Conservation (phyloP, 2,113 vertebrate genomes). For the Callipepla californica region DNA sequence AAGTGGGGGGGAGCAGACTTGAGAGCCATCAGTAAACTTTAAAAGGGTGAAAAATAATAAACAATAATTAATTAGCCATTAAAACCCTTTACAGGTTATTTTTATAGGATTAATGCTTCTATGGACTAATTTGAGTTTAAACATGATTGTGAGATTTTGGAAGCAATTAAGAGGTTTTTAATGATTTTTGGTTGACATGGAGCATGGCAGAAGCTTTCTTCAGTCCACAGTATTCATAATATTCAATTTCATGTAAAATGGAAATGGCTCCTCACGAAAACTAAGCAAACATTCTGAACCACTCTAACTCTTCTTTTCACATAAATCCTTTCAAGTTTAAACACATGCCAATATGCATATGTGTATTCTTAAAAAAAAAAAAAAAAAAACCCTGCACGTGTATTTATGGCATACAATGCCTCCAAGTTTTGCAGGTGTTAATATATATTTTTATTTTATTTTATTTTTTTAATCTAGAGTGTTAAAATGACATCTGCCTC, state of each 20-base stretch:
- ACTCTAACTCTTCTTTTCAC: neutral
- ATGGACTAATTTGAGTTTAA: neutral
- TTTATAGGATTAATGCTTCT: slow-evolving; percentile 13
- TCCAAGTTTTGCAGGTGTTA: slow-evolving; percentile 74
- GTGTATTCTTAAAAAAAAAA: neutral
- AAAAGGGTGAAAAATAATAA: slow-evolving; percentile 25
- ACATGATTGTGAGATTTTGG: neutral
- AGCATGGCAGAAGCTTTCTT: neutral
- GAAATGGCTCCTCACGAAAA: neutral
- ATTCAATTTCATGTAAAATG: neutral
- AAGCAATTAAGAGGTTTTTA: slow-evolving; percentile 38
- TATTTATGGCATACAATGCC: slow-evolving; percentile 25
- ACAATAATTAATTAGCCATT: slow-evolving; percentile 14
- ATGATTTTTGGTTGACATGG: neutral
- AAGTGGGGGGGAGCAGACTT: neutral
- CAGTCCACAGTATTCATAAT: slow-evolving; percentile 3
- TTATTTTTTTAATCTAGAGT: slow-evolving; percentile 46
- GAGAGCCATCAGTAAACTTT: slow-evolving; percentile 27
- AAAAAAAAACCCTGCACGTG: neutral
- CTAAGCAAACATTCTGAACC: neutral
- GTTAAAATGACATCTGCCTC: slow-evolving; percentile 59
- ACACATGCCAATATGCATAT: neutral
- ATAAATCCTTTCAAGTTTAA: neutral
- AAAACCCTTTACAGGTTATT: neutral
- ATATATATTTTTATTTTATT: slow-evolving; percentile 4